Evolutionary conservation across 2,113 vertebrate species (phyloP).

Genomic region (Vulpes vulpes): DNA sequence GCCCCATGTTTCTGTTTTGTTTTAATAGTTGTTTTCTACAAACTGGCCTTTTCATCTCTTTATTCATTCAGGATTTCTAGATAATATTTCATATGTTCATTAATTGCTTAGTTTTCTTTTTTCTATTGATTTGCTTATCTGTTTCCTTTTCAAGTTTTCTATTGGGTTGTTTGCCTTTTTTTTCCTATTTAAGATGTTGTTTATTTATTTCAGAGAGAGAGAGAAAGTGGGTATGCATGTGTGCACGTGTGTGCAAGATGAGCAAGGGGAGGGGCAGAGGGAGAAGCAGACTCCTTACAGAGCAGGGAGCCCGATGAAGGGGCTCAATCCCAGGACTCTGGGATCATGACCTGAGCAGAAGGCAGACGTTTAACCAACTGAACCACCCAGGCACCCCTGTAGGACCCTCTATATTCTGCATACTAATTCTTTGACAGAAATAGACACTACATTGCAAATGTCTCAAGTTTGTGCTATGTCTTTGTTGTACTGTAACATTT

Average conservation of each 20-base stretch:
- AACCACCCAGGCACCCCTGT: not conserved
- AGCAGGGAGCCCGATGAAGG: no score
- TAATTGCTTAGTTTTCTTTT: not conserved
- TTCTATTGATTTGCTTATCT: not conserved
- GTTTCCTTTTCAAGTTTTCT: constrained; percentile 31
- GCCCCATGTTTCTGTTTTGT: not conserved
- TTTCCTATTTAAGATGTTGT: no score
- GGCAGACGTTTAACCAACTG: no score
- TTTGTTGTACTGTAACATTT: constrained; percentile 15
- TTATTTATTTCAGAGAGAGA: no score
- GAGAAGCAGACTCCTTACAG: no score
- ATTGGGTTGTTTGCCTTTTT: not conserved
- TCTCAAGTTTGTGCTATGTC: not conserved
- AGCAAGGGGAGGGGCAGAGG: no score
- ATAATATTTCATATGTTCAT: not conserved
- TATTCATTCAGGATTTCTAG: not conserved
- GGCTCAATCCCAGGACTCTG: no score
- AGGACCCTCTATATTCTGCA: not conserved
- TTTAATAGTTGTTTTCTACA: constrained; percentile 37
- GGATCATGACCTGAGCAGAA: no score
- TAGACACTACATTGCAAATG: not conserved
- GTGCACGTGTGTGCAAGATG: no score
- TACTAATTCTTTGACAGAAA: not conserved
- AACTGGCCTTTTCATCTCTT: not conserved
- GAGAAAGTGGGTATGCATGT: no score